Percentiles rank a stretch among this genome's conserved stretches.
Conservation (phyloP, 2,113 vertebrate genomes). For the Psittacula cyanocephala region DNA sequence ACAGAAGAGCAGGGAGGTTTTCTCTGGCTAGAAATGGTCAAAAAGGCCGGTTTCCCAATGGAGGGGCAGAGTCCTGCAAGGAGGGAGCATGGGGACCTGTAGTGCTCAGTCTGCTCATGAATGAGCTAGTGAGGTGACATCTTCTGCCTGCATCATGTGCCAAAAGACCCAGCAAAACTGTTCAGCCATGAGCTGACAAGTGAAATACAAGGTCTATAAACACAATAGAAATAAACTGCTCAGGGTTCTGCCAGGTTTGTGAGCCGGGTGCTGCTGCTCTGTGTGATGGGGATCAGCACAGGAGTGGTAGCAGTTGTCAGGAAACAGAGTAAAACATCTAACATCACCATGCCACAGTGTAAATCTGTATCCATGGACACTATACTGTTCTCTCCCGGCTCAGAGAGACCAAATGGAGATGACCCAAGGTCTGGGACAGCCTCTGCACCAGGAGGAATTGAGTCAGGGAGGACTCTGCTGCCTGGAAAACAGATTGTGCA, state of each 20-base stretch:
- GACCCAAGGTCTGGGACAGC: neutral
- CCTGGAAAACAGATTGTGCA: neutral
- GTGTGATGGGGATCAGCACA: neutral
- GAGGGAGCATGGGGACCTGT: neutral
- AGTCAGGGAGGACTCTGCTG: neutral
- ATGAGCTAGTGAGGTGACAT: neutral
- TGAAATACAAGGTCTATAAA: neutral
- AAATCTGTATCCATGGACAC: neutral
- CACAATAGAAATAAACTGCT: neutral
- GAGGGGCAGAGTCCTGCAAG: neutral
- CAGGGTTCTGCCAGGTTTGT: neutral
- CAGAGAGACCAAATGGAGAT: neutral
- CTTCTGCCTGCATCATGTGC: neutral
- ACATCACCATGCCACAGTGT: neutral
- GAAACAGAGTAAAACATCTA: neutral
- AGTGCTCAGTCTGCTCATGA: neutral
- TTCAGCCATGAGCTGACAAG: neutral
- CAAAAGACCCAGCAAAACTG: neutral
- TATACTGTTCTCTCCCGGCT: rapidly evolving
- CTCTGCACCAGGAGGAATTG: neutral
- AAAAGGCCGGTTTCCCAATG: neutral
- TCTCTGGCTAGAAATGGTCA: neutral
- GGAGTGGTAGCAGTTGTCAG: neutral
- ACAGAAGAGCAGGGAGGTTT: neutral
- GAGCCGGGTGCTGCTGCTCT: neutral